Conservation (phyloP, 2,113 vertebrate species). For the Chascanopsetta lugubris region DNA sequence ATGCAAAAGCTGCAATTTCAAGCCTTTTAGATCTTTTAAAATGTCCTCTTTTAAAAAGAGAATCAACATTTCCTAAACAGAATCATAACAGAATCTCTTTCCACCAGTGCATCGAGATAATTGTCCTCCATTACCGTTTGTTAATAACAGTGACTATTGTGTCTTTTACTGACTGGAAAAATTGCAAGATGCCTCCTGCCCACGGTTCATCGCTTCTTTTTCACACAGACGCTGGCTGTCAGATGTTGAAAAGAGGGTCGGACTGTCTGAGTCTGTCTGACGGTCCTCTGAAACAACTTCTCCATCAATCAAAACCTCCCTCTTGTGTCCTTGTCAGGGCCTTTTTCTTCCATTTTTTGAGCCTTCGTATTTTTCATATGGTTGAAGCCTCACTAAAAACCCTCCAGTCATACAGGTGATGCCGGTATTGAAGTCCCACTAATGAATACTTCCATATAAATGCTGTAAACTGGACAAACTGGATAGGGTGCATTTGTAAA, state of each 20-base stretch:
- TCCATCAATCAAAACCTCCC: slow-evolving; percentile 65
- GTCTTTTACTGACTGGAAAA: slow-evolving; percentile 38
- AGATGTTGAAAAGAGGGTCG: slow-evolving; percentile 64
- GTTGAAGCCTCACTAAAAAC: neutral
- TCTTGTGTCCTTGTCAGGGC: slow-evolving; percentile 53
- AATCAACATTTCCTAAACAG: neutral
- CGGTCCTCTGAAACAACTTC: slow-evolving; percentile 56
- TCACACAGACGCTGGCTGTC: slow-evolving; percentile 60
- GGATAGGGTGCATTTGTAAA: slow-evolving; percentile 41
- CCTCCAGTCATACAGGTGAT: slow-evolving; percentile 8
- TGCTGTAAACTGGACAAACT: slow-evolving; percentile 20
- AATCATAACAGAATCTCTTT: slow-evolving; percentile 30
- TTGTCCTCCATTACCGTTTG: slow-evolving; percentile 27
- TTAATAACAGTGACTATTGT: slow-evolving; percentile 48
- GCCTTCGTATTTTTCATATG: neutral
- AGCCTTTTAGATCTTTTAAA: slow-evolving; percentile 16
- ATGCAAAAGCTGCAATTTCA: slow-evolving; percentile 19
- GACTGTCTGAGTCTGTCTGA: slow-evolving; percentile 47
- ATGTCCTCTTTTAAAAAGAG: neutral
- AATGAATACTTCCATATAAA: slow-evolving; percentile 33
- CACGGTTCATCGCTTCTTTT: slow-evolving; percentile 34
- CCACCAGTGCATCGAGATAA: slow-evolving; percentile 25
- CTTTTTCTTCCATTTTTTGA: neutral
- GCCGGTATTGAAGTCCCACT: neutral
- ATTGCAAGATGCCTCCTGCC: slow-evolving; percentile 26